Evolutionary conservation across 2,888 invertebrate genomes (phyloP), one percentile per base, ranked within the genome.

Genomic region (Aromia moschata): DNA sequence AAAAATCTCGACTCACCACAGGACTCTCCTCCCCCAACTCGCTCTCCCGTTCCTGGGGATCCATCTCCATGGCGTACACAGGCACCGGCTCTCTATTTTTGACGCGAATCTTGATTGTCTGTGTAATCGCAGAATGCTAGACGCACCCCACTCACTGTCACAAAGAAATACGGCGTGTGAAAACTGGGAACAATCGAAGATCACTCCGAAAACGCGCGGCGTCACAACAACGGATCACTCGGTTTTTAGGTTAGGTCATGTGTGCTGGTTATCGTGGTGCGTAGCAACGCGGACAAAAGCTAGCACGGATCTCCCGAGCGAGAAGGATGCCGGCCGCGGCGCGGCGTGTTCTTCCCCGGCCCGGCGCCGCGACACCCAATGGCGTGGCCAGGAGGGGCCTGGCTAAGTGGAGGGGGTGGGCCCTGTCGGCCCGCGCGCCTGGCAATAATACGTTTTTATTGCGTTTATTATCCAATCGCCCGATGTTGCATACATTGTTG

Each of bases 1-100:
- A 41, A 18, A 41, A 16, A 9, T 5, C 9, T 20, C 2, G 14
- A 87, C 90, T 89, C 77, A 91, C 91, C 88, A 89, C 84, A 52
- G 87, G 87, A 76, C 87, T 85, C 68, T 91, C 89, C 78, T 90
- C 91, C 69, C 90, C 91, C 69, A 89, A 82, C 81, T 90, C 89
- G 79, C 88, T 89, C 75, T 91, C 90, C 74, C 88, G 73, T 66
- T 80, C 82, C 71, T 85, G 84, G 68, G 84, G 83, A 63, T 84
- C 84, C 81, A 85, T 84, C 78, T 87, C 91, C 90, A 91, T 91
- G 83, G 88, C 89, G 86, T 91, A 91, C 84, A 90, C 89, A 85
- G 91, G 91, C 82, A 91, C 87, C 83, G 92, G 92, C 80, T 91
- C 91, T 85, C 90, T 88, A 81, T 92, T 92, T 89, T 92, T 92